These are phyloP conservation scores for Acanthurus leucopareius DNA, from an alignment of 2,797 vertebrate genomes.

Conservation along the genomic window DNA sequence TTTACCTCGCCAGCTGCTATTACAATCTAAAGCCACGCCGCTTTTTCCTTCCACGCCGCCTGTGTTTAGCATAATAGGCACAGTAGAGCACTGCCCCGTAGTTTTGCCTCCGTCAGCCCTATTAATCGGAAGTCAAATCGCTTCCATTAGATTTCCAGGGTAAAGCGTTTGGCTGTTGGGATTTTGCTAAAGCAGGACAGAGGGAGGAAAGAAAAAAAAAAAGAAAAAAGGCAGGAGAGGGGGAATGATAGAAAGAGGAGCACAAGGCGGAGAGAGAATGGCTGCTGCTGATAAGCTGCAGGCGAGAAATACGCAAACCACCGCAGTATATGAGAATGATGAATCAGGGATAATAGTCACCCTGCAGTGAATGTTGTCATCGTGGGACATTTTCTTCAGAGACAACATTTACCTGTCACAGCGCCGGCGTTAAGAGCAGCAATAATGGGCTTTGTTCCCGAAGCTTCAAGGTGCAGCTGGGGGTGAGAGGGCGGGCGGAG, in stretches of 20 bases:
- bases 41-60: conserved; percentile 56
- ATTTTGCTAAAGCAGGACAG: conserved; percentile 81
- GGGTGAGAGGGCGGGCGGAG: conserved; percentile 40
- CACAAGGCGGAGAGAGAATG: conserved; percentile 67
- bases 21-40: conserved; percentile 50
- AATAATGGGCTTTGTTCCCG: conserved; percentile 80
- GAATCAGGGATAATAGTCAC: conserved; percentile 84
- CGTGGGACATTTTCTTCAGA: conserved; percentile 82
- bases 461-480: conserved; percentile 57
- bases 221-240: conserved; percentile 23
- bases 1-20: conserved; percentile 65
- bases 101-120: conserved; percentile 75
- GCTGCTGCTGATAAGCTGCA: conserved; percentile 82
- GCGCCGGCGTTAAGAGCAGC: conserved; percentile 69
- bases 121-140: conserved; percentile 86
- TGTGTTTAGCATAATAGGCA: conserved; percentile 77
- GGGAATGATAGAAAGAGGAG: conserved; percentile 58
- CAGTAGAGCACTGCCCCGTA: conserved; percentile 65
- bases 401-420: conserved; percentile 86
- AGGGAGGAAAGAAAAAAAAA: conserved; percentile 14
- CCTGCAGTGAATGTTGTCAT: conserved; percentile 84
- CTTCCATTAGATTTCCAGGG: conserved; percentile 83
- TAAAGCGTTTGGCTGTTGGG: conserved; percentile 80
- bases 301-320: conserved; percentile 80
- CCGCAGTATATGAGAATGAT: conserved; percentile 83